Evolutionary conservation across 1,140 invertebrate species (phyloP).

Genomic region (Aphelenchoides fujianensis): DNA sequence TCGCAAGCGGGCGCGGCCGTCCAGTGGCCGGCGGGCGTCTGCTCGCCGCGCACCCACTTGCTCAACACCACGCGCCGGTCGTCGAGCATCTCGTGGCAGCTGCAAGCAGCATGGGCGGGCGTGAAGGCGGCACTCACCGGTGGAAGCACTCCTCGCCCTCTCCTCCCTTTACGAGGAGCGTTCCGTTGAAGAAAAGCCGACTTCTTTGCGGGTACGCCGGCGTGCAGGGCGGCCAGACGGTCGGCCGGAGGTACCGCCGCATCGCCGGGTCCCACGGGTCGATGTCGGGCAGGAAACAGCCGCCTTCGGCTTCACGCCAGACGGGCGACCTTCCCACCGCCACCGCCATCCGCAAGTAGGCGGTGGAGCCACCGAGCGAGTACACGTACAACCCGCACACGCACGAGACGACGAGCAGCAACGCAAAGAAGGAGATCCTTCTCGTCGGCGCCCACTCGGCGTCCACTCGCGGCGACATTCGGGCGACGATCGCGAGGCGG

Average conservation of each 20-base stretch:
- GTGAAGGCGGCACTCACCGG: neutral
- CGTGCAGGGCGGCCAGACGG: neutral
- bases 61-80: neutral
- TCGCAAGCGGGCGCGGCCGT: neutral
- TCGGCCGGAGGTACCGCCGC: neutral
- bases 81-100: neutral
- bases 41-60: neutral
- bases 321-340: too few species aligned
- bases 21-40: neutral
- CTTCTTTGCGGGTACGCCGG: neutral
- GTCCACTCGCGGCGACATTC: too few species aligned
- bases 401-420: too few species aligned
- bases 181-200: neutral
- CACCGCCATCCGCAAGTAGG: too few species aligned
- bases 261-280: neutral
- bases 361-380: too few species aligned
- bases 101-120: neutral
- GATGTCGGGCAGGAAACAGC: neutral
- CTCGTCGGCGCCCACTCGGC: too few species aligned
- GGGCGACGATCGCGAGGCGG: too few species aligned
- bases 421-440: too few species aligned
- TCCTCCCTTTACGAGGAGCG: neutral
- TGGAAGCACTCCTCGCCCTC: neutral
- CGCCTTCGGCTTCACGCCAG: too few species aligned
- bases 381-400: too few species aligned